Percentiles rank a stretch among this genome's conserved stretches.
phyloP scores from a whole-genome alignment of 1,140 invertebrate species.

The Heterodera schachtii region DNA sequence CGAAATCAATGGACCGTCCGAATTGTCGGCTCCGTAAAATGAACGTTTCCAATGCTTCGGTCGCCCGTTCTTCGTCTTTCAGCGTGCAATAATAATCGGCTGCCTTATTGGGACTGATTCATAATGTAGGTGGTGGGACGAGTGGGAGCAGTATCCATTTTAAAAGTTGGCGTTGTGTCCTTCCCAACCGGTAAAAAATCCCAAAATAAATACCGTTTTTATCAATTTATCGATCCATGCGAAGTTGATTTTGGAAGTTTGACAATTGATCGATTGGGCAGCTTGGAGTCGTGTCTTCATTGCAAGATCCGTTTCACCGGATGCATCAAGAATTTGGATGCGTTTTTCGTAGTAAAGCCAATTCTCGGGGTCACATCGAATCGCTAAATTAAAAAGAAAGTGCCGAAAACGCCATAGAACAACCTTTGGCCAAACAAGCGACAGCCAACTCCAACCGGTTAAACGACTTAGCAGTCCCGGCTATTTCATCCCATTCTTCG shows the following conservation, averaged over 20 bases:
- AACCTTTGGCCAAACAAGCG: conserved; percentile 60
- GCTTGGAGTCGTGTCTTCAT: conserved; percentile 61
- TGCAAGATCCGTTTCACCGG: conserved; percentile 48
- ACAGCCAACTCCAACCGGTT: conserved; percentile 55
- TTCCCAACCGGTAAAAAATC: conserved; percentile 18
- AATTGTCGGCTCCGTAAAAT: conserved; percentile 56
- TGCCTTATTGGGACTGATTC: conserved; percentile 31
- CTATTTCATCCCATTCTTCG: conserved; percentile 59
- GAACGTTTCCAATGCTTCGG: conserved; percentile 56
- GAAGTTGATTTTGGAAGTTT: conserved; percentile 51
- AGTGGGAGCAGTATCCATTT: no score
- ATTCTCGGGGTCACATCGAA: conserved; percentile 51
- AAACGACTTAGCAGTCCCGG: conserved; percentile 49
- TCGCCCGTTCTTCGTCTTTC: conserved; percentile 64
- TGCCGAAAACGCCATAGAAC: background rate
- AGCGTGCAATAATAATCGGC: conserved; percentile 58
- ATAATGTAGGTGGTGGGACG: background rate
- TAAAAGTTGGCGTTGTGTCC: no score
- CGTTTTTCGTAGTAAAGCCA: conserved; percentile 63
- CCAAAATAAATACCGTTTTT: conserved; percentile 36
- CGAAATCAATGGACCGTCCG: conserved; percentile 36
- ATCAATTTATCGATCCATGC: conserved; percentile 57
- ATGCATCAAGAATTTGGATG: conserved; percentile 56
- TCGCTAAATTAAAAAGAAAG: conserved; percentile 47
- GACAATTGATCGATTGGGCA: conserved; percentile 50